Evolutionary conservation across 1,140 invertebrate genomes (phyloP), one percentile per base, ranked within the genome.

Genomic region (Diorhabda carinulata): DNA sequence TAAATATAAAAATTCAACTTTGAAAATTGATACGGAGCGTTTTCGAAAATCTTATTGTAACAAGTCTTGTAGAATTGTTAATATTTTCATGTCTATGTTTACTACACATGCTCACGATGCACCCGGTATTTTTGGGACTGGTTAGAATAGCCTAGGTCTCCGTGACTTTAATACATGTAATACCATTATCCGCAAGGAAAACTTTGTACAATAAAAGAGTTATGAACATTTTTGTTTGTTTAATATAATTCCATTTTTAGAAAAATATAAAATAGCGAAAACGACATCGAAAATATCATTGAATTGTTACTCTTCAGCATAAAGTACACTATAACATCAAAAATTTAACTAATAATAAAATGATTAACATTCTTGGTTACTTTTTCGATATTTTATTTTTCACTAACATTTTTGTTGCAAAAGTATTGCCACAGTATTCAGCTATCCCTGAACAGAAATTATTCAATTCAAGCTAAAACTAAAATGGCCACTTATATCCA

Each of bases 121-220:
- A 73, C 69, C 57, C 68, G 68, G 67, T 65, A 60, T 73, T 72
- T 62, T 65, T 70, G 58, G 68, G 67, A 64, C 57, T 64, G 61
- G 44, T 64, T 61, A 61, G 60, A 68, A 41, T 68, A 42, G 65
- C 44, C 52, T 52, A 63, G 72, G 79, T 80, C 79, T 80, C 79
- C 78, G 79, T 80, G 79, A 80, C 79, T 80, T 78, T 64, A 80
- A 79, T 78, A 78, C 78, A 79, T 1, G 2, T 25, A 25, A 25
- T 25, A 25, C 25, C 25, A 25, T 25, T 25, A 25, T 25, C 25
- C 25, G 25, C 25, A 25, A 25, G 25, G 25, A 25, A 25, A 25
- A 25, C 25, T 25, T 25, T 25, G 25, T 25, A 25, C 25, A 25
- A 25, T 25, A 25, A 25, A 25, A 25, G 25, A 25, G 2, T 25